These are phyloP conservation scores for Myotis yumanensis DNA, from an alignment of 2,113 vertebrate species.

Conservation along the genomic window DNA sequence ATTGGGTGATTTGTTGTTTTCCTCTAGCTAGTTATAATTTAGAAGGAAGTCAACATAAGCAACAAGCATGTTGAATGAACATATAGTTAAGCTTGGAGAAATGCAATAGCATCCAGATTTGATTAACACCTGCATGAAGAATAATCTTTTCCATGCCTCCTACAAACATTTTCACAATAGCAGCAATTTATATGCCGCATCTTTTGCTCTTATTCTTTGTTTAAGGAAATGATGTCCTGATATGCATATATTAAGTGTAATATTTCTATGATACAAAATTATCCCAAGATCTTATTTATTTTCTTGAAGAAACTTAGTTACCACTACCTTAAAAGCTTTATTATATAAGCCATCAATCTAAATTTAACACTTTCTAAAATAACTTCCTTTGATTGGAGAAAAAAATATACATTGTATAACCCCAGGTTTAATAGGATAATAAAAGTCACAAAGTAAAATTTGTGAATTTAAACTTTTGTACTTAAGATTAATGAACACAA, in stretches of 20 bases:
- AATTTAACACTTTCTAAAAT: background rate
- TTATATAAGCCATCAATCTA: background rate
- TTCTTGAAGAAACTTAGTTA: background rate
- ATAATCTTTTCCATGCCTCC: slow-evolving; percentile 30
- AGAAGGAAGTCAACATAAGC: slow-evolving; percentile 30
- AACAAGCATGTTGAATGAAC: slow-evolving; percentile 42
- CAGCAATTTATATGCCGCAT: background rate
- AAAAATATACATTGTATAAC: background rate
- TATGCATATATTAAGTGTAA: background rate
- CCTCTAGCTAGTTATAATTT: slow-evolving; percentile 50
- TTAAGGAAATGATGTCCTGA: slow-evolving; percentile 31
- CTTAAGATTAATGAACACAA: background rate
- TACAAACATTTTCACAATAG: slow-evolving; percentile 33
- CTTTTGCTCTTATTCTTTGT: slow-evolving; percentile 29
- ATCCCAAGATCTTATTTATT: background rate
- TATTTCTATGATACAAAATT: background rate
- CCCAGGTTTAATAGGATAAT: background rate
- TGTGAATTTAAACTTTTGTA: background rate
- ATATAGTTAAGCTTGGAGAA: slow-evolving; percentile 29
- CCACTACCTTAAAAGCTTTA: background rate
- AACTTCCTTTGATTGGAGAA: background rate
- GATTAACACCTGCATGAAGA: slow-evolving; percentile 28
- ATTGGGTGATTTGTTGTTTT: slow-evolving; percentile 18
- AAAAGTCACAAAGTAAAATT: background rate
- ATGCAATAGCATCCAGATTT: slow-evolving; percentile 22